Evolutionary conservation across 2,797 vertebrate species (phyloP).

Genomic region (Avahi laniger): DNA sequence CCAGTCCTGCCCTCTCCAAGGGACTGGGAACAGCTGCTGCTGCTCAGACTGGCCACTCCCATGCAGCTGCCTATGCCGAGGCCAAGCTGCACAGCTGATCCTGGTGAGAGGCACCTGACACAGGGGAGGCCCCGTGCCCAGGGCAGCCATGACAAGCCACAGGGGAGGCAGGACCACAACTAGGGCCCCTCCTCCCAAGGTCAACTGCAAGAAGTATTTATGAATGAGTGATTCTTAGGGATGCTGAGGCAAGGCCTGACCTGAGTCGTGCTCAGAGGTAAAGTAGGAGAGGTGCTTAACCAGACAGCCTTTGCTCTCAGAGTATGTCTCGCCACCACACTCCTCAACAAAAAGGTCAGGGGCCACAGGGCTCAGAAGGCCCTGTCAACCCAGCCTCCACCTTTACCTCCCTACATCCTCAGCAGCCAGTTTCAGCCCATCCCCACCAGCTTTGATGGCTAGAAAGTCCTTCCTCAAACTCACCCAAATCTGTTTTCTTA

Average conservation of each 20-base stretch:
- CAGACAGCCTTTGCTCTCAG: not conserved
- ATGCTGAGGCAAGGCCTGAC: not conserved
- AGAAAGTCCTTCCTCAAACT: constrained; percentile 38
- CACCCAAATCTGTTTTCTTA: constrained; percentile 16
- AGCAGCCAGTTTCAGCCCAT: not conserved
- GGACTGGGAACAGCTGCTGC: constrained; percentile 66
- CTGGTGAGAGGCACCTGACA: constrained; percentile 54
- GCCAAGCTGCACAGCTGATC: constrained; percentile 64
- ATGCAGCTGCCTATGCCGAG: constrained; percentile 67
- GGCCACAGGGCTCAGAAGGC: not conserved
- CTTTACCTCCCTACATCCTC: not conserved
- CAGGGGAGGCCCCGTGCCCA: not conserved
- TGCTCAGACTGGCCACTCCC: constrained; percentile 60
- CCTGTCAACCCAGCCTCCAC: not conserved
- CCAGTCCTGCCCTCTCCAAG: constrained; percentile 16
- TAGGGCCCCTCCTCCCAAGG: not conserved
- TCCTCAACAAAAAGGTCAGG: not conserved
- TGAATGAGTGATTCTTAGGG: not conserved
- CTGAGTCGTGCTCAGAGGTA: not conserved
- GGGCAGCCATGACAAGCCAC: not conserved
- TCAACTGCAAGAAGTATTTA: constrained; percentile 31
- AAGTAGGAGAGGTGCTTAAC: not conserved
- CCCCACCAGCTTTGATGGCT: not conserved
- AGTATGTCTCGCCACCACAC: not conserved
- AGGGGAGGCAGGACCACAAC: not conserved